Base-by-base conservation (phyloP, 2,797 vertebrate genomes). In the Serranus cabrilla region DNA sequence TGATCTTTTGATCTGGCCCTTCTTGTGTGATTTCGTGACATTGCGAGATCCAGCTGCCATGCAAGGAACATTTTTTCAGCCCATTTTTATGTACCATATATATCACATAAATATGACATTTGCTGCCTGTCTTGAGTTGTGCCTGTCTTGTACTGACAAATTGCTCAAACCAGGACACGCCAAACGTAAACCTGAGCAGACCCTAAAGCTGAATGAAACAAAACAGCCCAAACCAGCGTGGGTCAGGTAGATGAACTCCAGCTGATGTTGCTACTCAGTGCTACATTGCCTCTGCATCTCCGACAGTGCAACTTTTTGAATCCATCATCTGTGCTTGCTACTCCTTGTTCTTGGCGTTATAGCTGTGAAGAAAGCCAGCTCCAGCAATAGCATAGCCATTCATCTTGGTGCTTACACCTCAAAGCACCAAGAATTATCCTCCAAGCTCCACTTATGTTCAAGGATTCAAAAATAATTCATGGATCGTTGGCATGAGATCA, bases 381-480 rank as follows among this genome's bases (percentile, higher is more conserved):
- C n/a, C 56, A 59, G 40, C 39, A 55, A 18, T 68, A 70, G 49
- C 67, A 39, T 49, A 52, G 58, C 39, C 21, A 42, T 84, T 82
- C 60, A 65, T 84, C 71, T 71, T 45, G 7, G 31, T 63, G 34
- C 82, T 75, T 49, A 76, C 65, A 75, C 69, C 81, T 82, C 64
- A 81, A 76, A 89, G 70, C 66, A 49, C 42, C 52, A 39, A 58
- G 76, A 78, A 74, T 87, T 85, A 74, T 87, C 75, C 69, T 84
- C 61, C 20, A 37, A 82, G 83, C 69, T 75, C 68, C 62, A 65
- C 60, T 82, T 78, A 63, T 73, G 60, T 76, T 83, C 78, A 50
- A 81, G 76, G 84, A 88, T 85, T 92, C 71, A 61, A 52, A 81
- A 78, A 74, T 64, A 73, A 88, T 83, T 84, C 76, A 76, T 68